Base-by-base conservation (phyloP, 2,888 invertebrate species). In the Lasiommata megera region DNA sequence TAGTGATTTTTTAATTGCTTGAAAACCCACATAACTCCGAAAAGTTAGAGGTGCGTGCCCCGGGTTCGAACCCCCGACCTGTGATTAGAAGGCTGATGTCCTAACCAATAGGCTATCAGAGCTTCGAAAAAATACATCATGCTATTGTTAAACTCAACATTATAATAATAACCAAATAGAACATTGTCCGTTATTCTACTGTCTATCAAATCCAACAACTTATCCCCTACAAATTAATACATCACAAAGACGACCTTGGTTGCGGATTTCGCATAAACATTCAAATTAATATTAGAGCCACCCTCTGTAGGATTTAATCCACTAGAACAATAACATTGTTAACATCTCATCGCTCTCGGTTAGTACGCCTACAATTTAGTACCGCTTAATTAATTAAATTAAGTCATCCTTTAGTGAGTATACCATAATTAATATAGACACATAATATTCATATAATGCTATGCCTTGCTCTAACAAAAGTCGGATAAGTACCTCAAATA, bases 241-340 rank as follows among this genome's bases (percentile, higher is more conserved):
- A 76, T 79, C 74, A 71, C 72, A 73, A 72, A 70, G 70, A 71
- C 76, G 75, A 78, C 77, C 78, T 80, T 74, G 77, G 74, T 75
- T 74, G 70, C 70, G 77, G 77, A 77, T 84, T 80, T 76, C 73
- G 72, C 71, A 75, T 74, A 79, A 83, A 83, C 80, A 80, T 81
- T 80, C 75, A 79, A 83, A 84, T 86, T 80, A 84, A 84, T 83
- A 81, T 83, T 73, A 77, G 74, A 77, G 72, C 73, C 74, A 80
- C 76, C 73, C 74, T 73, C 68, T 76, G 74, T 73, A 71, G 76
- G 80, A 83, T 84, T 83, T 76, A 87, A 87, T 87, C 81, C 79
- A 77, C 77, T 78, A 79, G 74, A 83, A 84, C 81, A 84, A 83
- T 86, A 86, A 82, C 81, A 82, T 80, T 82, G 84, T 85, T 85